Evolutionary conservation across 2,113 vertebrate genomes (phyloP), one percentile per base, ranked within the genome.

Genomic region (Podarcis muralis): DNA sequence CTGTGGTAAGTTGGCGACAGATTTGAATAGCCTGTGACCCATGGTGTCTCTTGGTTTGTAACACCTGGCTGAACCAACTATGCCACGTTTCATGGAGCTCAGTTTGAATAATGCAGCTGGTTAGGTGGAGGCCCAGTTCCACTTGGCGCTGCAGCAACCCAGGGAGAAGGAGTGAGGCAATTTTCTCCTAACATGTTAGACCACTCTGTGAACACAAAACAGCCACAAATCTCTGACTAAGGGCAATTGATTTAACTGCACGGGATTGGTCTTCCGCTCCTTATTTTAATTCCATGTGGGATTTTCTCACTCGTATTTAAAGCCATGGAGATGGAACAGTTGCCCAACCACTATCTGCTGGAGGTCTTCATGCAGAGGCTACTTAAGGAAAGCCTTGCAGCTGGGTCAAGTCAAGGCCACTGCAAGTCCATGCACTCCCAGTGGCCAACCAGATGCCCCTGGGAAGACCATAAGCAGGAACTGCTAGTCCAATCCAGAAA

Each of bases 11-110:
- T 95, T 91, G 90, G 91, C 95, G 96, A 95, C 85, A 88, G 90
- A 95, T 91, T 93, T 95, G 92, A 92, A 94, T 92, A 92, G 89
- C 94, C 95, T 88, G 92, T 94, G 94, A 95, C 91, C 89, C 77
- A 53, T 93, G 92, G 85, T 92, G n/a, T 96, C 90, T 88, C 87
- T 25, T 94, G 94, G 90, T 88, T 93, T 93, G 83, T 94, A 92
- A 93, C 92, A 93, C 68, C 90, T 95, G 93, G 87, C 87, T 66
- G 89, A 92, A 90, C 93, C 94, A 92, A 83, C 85, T 91, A 88
- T 89, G 89, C 92, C 94, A 37, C 74, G 90, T 89, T 83, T 93
- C 93, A 88, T 35, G 89, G 84, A 92, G 84, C 86, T 95, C 89
- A 81, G 66, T 87, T 93, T 96, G 93, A 96, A 88, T 91, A 94